Base-by-base conservation (phyloP, 2,888 invertebrate species). In the Cryptocephalus moraei region DNA sequence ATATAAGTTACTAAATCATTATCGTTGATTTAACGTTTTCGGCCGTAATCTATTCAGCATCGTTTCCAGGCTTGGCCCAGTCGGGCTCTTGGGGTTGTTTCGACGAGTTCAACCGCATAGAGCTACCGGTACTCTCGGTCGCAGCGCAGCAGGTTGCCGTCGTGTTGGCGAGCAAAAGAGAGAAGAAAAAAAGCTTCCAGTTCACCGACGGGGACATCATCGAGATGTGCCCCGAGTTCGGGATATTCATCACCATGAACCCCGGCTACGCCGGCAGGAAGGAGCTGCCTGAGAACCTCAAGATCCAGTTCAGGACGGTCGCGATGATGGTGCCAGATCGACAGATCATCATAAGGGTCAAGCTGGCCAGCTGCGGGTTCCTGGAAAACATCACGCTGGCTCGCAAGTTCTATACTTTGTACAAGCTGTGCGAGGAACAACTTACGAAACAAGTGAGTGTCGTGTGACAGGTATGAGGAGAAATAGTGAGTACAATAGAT, bases 311-410 rank as follows among this genome's bases (percentile, higher is more conserved):
- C 71, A 82, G 96, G 46, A 94, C 94, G 0, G 95, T 96, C 0
- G 93, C 96, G 39, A 96, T 96, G 96, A 95, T 96, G 95, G 95
- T 96, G 11, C 95, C 96, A 0, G 96, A 96, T 69, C 75, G 95
- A 49, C 95, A 94, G 72, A 96, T 96, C 62, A 96, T 96, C 62
- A 96, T 96, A 56, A 76, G 95, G 53, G 96, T 96, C 0, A 96
- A 96, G 72, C 73, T 96, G 44, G 95, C 95, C 12, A 91, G 91
- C 55, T 95, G 95, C 66, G 96, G 96, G 31, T 96, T 96, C 69
- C 73, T 94, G 39, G 93, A 96, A 69, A 96, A 96, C 66, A 91
- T 95, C 36, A 91, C 92, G 0, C 73, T 96, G 8, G 92, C 96
- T 0, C 78, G 95, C 57, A 96, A 96, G 69, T 96, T 96, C 73